These are phyloP conservation scores for Araneus ventricosus DNA, from an alignment of 1,140 invertebrate species.

Conservation along the genomic window DNA sequence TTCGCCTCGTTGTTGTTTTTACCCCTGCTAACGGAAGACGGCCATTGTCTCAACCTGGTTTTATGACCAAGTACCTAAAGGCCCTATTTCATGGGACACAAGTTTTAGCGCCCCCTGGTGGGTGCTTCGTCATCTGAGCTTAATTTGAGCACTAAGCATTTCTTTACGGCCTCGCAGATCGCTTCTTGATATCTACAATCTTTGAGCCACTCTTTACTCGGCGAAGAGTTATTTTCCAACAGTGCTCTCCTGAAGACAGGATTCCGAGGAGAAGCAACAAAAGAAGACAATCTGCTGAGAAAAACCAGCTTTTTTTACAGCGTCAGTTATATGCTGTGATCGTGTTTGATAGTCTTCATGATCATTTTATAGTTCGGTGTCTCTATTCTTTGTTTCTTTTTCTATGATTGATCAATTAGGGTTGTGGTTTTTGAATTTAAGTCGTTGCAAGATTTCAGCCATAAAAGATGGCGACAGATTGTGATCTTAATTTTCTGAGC, in stretches of 20 bases:
- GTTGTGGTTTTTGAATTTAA: too few species aligned
- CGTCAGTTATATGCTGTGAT: constrained; percentile 9
- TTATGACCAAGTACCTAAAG: constrained; percentile 59
- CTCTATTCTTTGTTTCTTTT: neutral
- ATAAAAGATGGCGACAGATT: too few species aligned
- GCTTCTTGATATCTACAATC: constrained; percentile 52
- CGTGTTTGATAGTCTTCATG: constrained; percentile 6
- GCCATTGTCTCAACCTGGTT: constrained; percentile 37
- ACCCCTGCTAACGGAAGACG: constrained; percentile 18
- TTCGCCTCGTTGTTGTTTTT: constrained; percentile 5
- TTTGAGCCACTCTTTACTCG: constrained; percentile 14
- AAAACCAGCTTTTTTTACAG: neutral
- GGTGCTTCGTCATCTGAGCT: constrained; percentile 51
- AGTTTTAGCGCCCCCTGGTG: constrained; percentile 23
- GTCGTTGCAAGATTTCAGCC: too few species aligned
- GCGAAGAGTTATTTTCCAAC: neutral
- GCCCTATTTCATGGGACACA: constrained; percentile 55
- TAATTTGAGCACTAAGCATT: constrained; percentile 61
- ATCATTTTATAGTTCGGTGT: neutral
- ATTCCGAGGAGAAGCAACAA: neutral
- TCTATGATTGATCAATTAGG: too few species aligned
- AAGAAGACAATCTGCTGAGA: neutral
- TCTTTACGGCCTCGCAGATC: constrained; percentile 50
- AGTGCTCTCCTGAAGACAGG: neutral
- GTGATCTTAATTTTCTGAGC: too few species aligned